phyloP scores from a whole-genome alignment of 2,888 invertebrate species.

The Tolmerus cingulatus region DNA sequence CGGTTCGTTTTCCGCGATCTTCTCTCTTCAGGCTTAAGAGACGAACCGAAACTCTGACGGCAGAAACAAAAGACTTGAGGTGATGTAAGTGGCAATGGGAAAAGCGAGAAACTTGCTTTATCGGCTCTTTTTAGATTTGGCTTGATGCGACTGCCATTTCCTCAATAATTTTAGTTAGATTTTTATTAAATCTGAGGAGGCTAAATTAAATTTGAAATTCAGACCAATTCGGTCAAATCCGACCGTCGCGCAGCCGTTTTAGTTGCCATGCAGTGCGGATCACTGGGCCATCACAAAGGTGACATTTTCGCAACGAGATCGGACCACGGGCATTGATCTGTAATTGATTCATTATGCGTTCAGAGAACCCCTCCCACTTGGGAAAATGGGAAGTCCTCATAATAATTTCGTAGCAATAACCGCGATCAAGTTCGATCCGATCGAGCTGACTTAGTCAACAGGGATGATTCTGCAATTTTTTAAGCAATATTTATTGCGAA shows the following conservation, averaged over 20 bases:
- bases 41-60: neutral
- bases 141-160: neutral
- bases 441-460: neutral
- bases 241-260: neutral
- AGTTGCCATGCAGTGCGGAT: neutral
- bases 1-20: neutral
- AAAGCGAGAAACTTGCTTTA: conserved; percentile 21
- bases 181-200: neutral
- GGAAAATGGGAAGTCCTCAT: neutral
- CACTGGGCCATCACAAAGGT: neutral
- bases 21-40: neutral
- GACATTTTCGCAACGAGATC: neutral
- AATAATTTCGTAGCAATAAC: neutral
- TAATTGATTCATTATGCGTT: neutral
- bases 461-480: neutral
- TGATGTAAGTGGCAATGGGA: neutral
- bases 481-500: neutral
- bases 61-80: conserved; percentile 20
- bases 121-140: neutral
- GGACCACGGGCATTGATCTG: neutral
- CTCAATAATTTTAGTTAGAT: neutral
- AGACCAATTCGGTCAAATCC: neutral
- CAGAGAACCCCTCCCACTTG: neutral
- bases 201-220: neutral
- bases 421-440: neutral